Percentiles rank a stretch among this genome's conserved stretches.
Evolutionary conservation across 1,140 invertebrate species (phyloP).

Genomic region (Diuraphis noxia): DNA sequence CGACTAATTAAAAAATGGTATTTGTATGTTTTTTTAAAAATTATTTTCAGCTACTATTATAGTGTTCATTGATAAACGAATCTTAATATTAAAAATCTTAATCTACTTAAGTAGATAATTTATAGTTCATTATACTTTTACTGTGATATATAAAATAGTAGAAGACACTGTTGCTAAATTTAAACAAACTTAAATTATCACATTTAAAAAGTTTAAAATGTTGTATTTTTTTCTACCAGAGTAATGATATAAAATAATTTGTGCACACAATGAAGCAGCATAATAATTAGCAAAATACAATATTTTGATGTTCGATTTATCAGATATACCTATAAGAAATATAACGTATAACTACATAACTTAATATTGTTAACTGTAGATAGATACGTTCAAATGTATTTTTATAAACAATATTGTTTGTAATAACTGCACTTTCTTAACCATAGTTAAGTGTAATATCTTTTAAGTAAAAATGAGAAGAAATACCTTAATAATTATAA

Average conservation of each 20-base stretch:
- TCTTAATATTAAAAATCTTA: too few relatives aligned
- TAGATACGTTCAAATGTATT: background rate
- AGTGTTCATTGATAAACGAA: background rate
- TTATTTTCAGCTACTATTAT: background rate
- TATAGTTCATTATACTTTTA: background rate
- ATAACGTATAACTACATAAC: background rate
- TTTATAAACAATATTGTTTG: background rate
- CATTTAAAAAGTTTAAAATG: background rate
- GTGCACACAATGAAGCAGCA: background rate
- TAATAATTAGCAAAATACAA: background rate
- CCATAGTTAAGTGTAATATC: background rate
- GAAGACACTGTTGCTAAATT: background rate
- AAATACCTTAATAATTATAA: background rate
- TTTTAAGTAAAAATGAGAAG: background rate
- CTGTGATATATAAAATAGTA: background rate
- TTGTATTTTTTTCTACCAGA: background rate
- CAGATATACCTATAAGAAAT: background rate
- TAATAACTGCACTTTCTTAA: background rate
- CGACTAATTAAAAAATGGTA: background rate
- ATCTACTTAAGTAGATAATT: background rate
- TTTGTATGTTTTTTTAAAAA: background rate
- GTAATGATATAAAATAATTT: background rate
- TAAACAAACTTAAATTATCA: background rate
- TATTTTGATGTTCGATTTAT: background rate
- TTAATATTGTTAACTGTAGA: background rate